Evolutionary conservation across 2,797 vertebrate species (phyloP), one percentile per base, ranked within the genome.

Genomic region (Sebastes diaconus): DNA sequence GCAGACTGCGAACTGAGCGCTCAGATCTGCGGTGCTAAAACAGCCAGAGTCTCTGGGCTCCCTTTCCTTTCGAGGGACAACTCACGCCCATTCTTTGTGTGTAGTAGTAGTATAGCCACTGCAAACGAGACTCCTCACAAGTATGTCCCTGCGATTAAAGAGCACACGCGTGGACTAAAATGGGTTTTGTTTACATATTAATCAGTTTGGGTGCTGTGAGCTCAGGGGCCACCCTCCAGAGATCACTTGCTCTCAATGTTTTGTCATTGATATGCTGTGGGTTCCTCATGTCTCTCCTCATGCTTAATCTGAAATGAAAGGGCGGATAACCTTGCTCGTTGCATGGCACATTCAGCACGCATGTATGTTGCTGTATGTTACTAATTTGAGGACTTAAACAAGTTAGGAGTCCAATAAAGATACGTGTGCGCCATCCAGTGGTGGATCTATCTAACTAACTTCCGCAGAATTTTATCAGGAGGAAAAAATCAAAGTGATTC

Each of bases 41-140:
- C 83, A 84, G 86, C 92, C 93, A 86, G 90, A 94, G 91, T 96
- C 94, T 93, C 95, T 95, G 94, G 94, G 93, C 92, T 94, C 94
- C 94, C 96, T 95, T 95, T 93, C 94, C 96, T 95, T 95, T 93
- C 90, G 85, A 94, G 87, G 81, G 90, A 89, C 87, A 92, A 93
- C 86, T 96, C 96, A 96, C 95, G 96, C 97, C 96, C 97, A 95
- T 95, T 95, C 94, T 96, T 95, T 95, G 94, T 94, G 94, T 50
- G 16, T 42, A 42, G 39, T 42, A 42, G 39, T 42, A 42, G 39
- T 42, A 18, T 59, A 83, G 83, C 81, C 85, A 65, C 83, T 75
- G 83, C 90, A 86, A 86, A 87, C 66, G 55, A 76, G 78, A 83
- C 86, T 92, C 75, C 27, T 75, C 85, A 75, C 66, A 88, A 90